These are phyloP conservation scores for Erynnis tages DNA, from an alignment of 2,888 invertebrate species.

Conservation along the genomic window DNA sequence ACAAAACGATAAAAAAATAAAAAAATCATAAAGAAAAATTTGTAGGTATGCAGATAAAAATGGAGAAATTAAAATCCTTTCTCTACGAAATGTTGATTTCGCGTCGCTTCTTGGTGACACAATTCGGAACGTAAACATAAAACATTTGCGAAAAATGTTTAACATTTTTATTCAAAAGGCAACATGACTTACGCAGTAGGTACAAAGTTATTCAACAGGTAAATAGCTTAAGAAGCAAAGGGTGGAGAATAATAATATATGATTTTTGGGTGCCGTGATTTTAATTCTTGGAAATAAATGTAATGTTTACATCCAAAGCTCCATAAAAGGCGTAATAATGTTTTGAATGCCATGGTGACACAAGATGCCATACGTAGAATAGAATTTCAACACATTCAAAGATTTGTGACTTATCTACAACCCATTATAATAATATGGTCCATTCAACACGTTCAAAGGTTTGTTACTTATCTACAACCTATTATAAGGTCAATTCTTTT, in stretches of 20 bases:
- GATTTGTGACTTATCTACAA: too few relatives aligned
- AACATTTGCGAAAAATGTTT: conserved; percentile 14
- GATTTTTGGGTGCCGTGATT: not conserved
- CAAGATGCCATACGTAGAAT: too few relatives aligned
- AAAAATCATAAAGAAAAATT: too few relatives aligned
- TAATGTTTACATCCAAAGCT: too few relatives aligned
- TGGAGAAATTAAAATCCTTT: conserved; percentile 16
- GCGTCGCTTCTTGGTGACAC: conserved; percentile 8
- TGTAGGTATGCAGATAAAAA: conserved; percentile 1
- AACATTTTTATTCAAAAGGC: conserved; percentile 11
- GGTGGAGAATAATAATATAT: not conserved
- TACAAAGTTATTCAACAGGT: conserved; percentile 10
- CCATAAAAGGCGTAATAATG: too few relatives aligned
- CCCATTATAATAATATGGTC: too few relatives aligned
- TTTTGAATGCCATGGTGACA: too few relatives aligned
- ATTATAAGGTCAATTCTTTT: too few relatives aligned
- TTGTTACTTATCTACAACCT: too few relatives aligned
- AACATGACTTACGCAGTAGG: conserved; percentile 8
- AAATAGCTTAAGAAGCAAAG: not conserved
- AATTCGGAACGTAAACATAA: conserved; percentile 4
- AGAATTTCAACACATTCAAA: too few relatives aligned
- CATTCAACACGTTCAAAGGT: too few relatives aligned
- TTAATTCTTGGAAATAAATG: too few relatives aligned
- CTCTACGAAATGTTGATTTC: conserved; percentile 3
- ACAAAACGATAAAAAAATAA: not conserved